phyloP scores from a whole-genome alignment of 2,888 invertebrate species.

The Hypomecis atomaria region DNA sequence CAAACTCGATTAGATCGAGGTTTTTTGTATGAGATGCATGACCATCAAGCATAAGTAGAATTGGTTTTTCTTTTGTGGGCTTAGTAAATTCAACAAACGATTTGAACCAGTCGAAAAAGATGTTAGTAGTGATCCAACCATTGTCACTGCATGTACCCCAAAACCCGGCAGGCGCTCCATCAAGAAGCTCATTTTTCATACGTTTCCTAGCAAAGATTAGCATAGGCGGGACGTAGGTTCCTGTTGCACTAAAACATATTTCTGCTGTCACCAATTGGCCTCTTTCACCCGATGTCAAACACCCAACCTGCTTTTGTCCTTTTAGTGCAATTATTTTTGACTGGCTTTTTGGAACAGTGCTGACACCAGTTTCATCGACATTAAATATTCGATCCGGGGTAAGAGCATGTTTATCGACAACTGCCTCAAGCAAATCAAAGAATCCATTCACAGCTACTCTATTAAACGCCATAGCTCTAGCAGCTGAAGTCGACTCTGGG shows the following conservation, averaged over 20 bases:
- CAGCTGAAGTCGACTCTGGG: not conserved
- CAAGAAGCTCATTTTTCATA: not conserved
- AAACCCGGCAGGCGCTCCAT: not conserved
- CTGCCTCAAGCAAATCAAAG: not conserved
- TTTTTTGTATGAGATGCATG: too few relatives aligned
- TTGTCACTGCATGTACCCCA: conserved; percentile 46
- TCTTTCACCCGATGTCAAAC: conserved; percentile 18
- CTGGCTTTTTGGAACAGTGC: conserved; percentile 34
- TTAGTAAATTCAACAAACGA: not conserved
- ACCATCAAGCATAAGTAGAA: conserved; percentile 57
- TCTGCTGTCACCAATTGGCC: not conserved
- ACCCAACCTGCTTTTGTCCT: conserved; percentile 38
- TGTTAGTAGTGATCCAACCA: conserved; percentile 49
- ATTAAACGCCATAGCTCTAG: not conserved
- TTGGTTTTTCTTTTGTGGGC: conserved; percentile 22
- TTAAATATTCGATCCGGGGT: not conserved
- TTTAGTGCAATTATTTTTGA: conserved; percentile 33
- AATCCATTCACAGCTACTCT: not conserved
- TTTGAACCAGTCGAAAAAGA: not conserved
- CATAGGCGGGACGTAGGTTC: not conserved
- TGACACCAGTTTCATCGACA: conserved; percentile 2
- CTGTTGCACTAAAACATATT: not conserved
- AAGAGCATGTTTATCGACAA: not conserved
- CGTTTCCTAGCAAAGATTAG: not conserved
- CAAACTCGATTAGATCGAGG: not conserved